phyloP scores from a whole-genome alignment of 2,797 vertebrate species.

The Pitangus sulphuratus region DNA sequence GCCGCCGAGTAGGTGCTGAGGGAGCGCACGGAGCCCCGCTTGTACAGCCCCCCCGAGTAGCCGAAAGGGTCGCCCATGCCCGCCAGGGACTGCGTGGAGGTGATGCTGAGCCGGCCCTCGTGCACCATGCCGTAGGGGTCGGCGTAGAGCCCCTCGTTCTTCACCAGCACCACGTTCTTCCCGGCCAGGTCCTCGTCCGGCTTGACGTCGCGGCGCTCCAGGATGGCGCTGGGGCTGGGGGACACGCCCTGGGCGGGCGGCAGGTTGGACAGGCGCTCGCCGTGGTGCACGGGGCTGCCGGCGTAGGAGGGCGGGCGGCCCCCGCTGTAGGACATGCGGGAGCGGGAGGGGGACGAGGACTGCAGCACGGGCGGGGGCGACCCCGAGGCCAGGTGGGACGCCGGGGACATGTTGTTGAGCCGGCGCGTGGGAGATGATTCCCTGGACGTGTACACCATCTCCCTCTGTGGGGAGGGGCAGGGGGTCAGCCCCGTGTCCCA shows the following conservation, averaged over 20 bases:
- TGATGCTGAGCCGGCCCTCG: conserved; percentile 93
- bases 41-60: conserved; percentile 92
- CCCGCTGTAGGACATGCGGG: conserved; percentile 93
- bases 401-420: conserved; percentile 92
- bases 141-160: conserved; percentile 92
- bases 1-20: conserved; percentile 97
- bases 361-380: conserved; percentile 83
- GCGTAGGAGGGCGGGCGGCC: conserved; percentile 92
- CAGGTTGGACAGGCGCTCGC: conserved; percentile 81
- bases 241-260: conserved; percentile 83
- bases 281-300: conserved; percentile 82
- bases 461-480: conserved; percentile 80
- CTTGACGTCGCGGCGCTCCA: conserved; percentile 96
- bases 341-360: conserved; percentile 91
- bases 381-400: conserved; percentile 77
- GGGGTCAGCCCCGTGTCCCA: fast-evolving
- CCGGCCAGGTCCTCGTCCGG: conserved; percentile 93
- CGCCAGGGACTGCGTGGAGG: conserved; percentile 91
- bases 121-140: conserved; percentile 94
- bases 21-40: conserved; percentile 92
- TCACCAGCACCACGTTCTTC: conserved; percentile 93
- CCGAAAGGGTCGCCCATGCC: conserved; percentile 91
- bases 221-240: conserved; percentile 94
- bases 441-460: conserved; percentile 96
- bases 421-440: conserved; percentile 96